phyloP scores from a whole-genome alignment of 2,888 invertebrate species.

The Drosophila yooni region DNA sequence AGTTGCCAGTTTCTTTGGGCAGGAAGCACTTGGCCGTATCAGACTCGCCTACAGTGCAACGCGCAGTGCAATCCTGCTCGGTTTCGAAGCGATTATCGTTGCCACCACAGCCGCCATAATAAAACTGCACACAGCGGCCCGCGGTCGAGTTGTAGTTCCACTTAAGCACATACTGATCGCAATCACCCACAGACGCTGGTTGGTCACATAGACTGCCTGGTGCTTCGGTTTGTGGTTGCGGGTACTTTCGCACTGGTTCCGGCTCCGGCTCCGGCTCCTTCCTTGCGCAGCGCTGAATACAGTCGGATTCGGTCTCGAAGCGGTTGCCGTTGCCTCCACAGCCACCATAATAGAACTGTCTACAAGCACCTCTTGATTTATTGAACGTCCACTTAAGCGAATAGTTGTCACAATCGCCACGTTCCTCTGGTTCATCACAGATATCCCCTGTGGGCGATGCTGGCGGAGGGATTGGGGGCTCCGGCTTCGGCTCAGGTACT shows the following conservation, averaged over 20 bases:
- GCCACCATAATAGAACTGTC: constrained; percentile 94
- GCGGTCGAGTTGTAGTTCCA: constrained; percentile 90
- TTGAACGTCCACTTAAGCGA: constrained; percentile 93
- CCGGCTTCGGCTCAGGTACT: constrained; percentile 82
- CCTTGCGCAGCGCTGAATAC: constrained; percentile 88
- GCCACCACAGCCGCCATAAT: constrained; percentile 96
- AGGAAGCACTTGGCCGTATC: constrained; percentile 87
- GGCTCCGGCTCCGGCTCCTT: constrained; percentile 72
- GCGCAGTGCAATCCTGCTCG: constrained; percentile 79
- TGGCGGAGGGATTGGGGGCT: constrained; percentile 66
- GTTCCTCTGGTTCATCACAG: constrained; percentile 90
- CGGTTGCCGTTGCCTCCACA: constrained; percentile 97
- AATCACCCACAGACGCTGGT: constrained; percentile 90
- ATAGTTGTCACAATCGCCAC: constrained; percentile 91
- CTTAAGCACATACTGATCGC: constrained; percentile 89
- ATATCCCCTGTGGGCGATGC: constrained; percentile 45
- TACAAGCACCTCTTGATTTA: constrained; percentile 89
- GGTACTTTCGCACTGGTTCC: neutral
- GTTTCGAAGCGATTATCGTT: constrained; percentile 93
- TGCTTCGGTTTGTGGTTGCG: constrained; percentile 5
- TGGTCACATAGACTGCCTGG: constrained; percentile 87
- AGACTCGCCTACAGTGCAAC: constrained; percentile 86
- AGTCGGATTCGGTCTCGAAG: constrained; percentile 89
- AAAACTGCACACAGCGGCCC: constrained; percentile 90
- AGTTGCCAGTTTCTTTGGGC: constrained; percentile 89